Evolutionary conservation across 2,888 invertebrate species (phyloP).

Genomic region (Thereva unica): DNA sequence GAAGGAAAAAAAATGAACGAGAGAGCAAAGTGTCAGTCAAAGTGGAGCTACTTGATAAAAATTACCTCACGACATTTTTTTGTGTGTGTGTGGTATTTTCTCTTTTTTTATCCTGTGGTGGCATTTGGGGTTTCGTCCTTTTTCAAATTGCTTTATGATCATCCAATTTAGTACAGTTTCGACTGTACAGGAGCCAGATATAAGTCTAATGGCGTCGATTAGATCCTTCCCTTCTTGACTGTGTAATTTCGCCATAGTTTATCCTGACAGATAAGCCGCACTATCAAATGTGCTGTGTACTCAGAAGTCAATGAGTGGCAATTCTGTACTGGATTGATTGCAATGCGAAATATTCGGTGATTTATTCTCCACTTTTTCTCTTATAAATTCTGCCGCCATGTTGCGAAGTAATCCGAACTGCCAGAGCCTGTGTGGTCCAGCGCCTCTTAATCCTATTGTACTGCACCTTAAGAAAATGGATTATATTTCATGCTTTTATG

Average conservation of each 20-base stretch:
- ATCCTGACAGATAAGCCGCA: too few relatives aligned
- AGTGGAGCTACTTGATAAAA: conserved; percentile 28
- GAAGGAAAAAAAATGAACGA: too few relatives aligned
- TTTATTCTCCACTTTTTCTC: too few relatives aligned
- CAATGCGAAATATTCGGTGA: too few relatives aligned
- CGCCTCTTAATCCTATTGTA: conserved; percentile 9
- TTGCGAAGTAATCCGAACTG: too few relatives aligned
- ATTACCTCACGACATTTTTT: conserved; percentile 22
- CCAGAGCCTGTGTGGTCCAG: conserved; percentile 4
- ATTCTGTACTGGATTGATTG: too few relatives aligned
- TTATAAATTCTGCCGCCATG: too few relatives aligned
- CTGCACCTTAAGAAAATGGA: not conserved
- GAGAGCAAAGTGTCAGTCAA: conserved; percentile 28
- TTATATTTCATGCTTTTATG: conserved; percentile 22
- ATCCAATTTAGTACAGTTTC: conserved; percentile 32
- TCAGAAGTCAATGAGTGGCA: too few relatives aligned
- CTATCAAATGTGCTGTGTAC: too few relatives aligned
- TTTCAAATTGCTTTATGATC: conserved; percentile 42
- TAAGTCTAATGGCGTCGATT: not conserved
- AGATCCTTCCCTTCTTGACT: not conserved
- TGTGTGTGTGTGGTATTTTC: not conserved
- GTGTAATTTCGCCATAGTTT: not conserved
- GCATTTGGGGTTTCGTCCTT: conserved; percentile 39
- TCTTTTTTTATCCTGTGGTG: conserved; percentile 17
- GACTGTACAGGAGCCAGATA: conserved; percentile 9